Conservation (phyloP, 1,140 invertebrate species). For the Apis dorsata region DNA sequence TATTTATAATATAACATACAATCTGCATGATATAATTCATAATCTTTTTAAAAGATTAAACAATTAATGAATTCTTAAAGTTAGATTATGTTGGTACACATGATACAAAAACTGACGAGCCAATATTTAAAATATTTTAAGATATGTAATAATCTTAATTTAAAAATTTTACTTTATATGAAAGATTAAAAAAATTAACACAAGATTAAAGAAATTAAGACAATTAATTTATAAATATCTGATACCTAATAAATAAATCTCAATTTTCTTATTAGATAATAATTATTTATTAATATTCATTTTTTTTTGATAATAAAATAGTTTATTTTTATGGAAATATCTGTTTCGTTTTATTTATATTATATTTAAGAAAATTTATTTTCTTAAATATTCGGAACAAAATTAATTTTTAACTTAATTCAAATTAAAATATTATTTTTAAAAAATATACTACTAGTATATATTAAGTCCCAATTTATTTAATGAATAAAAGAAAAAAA, state of each 20-base stretch:
- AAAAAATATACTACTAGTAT: background rate
- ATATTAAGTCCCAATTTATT: background rate
- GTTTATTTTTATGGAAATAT: background rate
- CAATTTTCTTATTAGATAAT: too few relatives aligned
- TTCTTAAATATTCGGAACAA: too few relatives aligned
- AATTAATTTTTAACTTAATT: too few relatives aligned
- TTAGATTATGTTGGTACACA: background rate
- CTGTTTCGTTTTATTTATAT: background rate
- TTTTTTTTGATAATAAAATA: background rate
- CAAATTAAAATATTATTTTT: too few relatives aligned
- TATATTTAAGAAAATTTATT: background rate
- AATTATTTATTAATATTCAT: background rate
- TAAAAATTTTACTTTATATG: background rate
- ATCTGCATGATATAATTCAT: background rate
- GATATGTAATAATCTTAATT: background rate
- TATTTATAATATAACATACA: background rate
- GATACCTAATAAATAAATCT: too few relatives aligned
- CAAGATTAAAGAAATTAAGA: background rate
- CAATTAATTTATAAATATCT: background rate
- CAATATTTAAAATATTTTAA: background rate
- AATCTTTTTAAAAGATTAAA: background rate
- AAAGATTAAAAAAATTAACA: background rate
- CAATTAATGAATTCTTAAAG: slow-evolving; percentile 24
- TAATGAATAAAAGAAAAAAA: background rate
- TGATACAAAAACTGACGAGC: slow-evolving; percentile 29